phyloP scores from a whole-genome alignment of 2,797 vertebrate species.

The Schizothorax lantsangensis region DNA sequence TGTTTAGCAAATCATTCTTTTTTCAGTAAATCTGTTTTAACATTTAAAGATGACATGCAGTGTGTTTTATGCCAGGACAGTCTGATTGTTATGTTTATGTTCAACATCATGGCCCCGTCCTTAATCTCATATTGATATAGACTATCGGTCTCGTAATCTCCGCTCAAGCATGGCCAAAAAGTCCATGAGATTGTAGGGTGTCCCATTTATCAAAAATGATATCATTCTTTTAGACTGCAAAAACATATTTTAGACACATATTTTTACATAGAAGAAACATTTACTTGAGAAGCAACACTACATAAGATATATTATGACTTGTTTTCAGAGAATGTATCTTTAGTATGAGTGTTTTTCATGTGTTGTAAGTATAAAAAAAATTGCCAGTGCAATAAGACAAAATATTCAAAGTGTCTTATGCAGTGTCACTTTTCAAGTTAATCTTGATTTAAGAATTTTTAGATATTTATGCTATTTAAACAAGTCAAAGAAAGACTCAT shows the following conservation, averaged over 20 bases:
- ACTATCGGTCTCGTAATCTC: neutral
- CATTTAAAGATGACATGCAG: neutral
- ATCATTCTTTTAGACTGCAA: neutral
- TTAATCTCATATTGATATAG: conserved; percentile 7
- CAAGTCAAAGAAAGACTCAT: neutral
- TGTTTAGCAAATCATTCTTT: conserved; percentile 12
- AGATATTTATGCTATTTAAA: neutral
- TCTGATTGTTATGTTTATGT: neutral
- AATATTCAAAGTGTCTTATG: neutral
- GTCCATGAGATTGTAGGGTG: neutral
- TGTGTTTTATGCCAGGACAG: neutral
- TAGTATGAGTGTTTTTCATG: neutral
- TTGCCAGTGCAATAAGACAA: neutral
- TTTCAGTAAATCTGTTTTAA: neutral
- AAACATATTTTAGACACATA: neutral
- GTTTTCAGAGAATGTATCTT: neutral
- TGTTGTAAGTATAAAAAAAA: neutral
- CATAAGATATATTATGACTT: neutral
- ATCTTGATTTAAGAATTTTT: neutral
- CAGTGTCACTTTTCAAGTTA: neutral
- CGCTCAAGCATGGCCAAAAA: neutral
- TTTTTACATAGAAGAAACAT: neutral
- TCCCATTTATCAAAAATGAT: neutral
- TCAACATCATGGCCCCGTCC: neutral
- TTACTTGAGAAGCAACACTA: neutral